Evolutionary conservation across 2,888 invertebrate genomes (phyloP).

Genomic region (Patella ulyssiponensis): DNA sequence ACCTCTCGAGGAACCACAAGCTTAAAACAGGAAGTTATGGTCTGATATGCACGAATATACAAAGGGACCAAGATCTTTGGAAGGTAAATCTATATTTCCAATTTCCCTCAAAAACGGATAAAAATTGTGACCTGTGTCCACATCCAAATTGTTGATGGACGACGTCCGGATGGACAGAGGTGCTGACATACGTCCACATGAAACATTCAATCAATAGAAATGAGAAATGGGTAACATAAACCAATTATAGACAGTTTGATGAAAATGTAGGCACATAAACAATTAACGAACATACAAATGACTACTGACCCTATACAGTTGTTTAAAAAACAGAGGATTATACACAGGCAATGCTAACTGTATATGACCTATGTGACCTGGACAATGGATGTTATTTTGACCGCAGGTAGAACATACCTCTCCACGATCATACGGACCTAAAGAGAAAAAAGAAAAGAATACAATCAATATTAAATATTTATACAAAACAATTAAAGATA

Average conservation of each 20-base stretch:
- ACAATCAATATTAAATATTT: not conserved
- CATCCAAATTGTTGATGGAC: too few relatives aligned
- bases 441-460: slow-evolving; percentile 54
- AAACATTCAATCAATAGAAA: not conserved
- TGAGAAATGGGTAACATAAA: not conserved
- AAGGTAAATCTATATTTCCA: too few relatives aligned
- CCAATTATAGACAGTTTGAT: not conserved
- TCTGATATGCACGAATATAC: too few relatives aligned
- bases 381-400: slow-evolving; percentile 79
- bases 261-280: not conserved
- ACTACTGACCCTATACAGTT: slow-evolving; percentile 77
- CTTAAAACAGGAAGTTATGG: too few relatives aligned
- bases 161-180: too few relatives aligned
- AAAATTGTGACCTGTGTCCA: too few relatives aligned
- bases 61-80: too few relatives aligned
- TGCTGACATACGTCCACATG: not conserved
- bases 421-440: slow-evolving; percentile 74
- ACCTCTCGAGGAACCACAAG: too few relatives aligned
- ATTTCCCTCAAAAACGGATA: too few relatives aligned
- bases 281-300: not conserved
- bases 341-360: slow-evolving; percentile 89
- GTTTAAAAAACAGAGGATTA: slow-evolving; percentile 90
- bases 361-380: slow-evolving; percentile 96
- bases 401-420: slow-evolving; percentile 88
- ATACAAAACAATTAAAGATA: not conserved